Evolutionary conservation across 2,888 invertebrate genomes (phyloP), one percentile per base, ranked within the genome.

Genomic region (Sclerodermus sp.): DNA sequence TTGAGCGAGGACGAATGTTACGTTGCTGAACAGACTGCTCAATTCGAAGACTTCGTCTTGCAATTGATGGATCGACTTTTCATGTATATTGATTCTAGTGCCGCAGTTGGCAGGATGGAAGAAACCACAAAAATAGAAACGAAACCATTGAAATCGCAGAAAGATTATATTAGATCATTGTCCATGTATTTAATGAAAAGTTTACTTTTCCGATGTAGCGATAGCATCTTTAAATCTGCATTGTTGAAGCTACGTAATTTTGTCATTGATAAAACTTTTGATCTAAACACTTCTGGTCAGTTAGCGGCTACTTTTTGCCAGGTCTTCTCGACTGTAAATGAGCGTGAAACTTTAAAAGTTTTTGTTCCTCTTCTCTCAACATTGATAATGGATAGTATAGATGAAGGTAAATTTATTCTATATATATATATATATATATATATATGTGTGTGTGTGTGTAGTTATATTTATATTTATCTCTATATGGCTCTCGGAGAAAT

Each of bases 41-140:
- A 88, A 62, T 87, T 95, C 64, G 94, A 96, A 79, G 93, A 94
- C 72, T 95, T 96, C 70, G 86, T 95, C 1, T 78, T 93, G 1
- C 88, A 93, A 68, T 90, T 93, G 69, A 79, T 96, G 62, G 93
- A 94, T 67, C 85, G 88, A 68, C 81, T 89, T 53, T 88, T 89
- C 67, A 74, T 81, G 1, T 83, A 90, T 54, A 86, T 90, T 34
- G 89, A 90, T 62, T 87, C 87, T 1, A 87, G 86, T 62, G 83
- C 86, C 0, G 77, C 87, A 51, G 89, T 85, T 49, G 85, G 86
- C 0, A 79, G 89, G 34, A 78, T 87, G 62, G 88, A 89, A 23
- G 70, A 57, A 23, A 23, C 23, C 8, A 46, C 58, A 62, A 5
- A 41, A 40, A 65, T 83, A 84, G 3, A 34, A 34, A n/a, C n/a